Evolutionary conservation across 2,113 vertebrate genomes (phyloP).

Genomic region (Chaetops frenatus): DNA sequence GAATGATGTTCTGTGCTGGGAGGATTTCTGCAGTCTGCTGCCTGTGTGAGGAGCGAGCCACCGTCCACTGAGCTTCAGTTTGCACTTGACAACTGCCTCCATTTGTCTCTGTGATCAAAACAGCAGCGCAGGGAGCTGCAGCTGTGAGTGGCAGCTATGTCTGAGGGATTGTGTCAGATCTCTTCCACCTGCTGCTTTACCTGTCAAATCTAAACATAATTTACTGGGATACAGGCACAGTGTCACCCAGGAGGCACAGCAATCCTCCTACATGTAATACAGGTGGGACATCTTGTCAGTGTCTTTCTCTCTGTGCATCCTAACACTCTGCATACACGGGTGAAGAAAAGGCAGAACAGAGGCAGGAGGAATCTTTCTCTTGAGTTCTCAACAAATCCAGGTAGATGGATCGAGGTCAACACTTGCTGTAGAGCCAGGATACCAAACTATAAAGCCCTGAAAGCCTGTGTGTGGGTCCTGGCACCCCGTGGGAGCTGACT

Average conservation of each 20-base stretch:
- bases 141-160: neutral
- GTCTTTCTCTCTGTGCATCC: neutral
- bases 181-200: neutral
- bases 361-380: neutral
- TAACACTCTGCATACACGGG: neutral
- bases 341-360: neutral
- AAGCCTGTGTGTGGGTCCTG: fast-evolving
- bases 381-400: neutral
- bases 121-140: neutral
- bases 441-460: neutral
- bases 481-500: fast-evolving
- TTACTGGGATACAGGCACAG: neutral
- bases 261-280: fast-evolving
- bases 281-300: neutral
- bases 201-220: neutral
- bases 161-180: constrained; percentile 4
- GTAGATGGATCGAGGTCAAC: fast-evolving
- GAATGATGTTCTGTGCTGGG: neutral
- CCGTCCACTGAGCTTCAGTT: neutral
- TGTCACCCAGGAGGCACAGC: neutral
- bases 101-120: constrained; percentile 38
- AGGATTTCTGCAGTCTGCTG: neutral
- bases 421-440: neutral
- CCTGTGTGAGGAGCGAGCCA: neutral
- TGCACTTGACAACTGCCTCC: neutral